Conservation (phyloP, 2,113 vertebrate genomes). For the Mesoclemmys tuberculata region DNA sequence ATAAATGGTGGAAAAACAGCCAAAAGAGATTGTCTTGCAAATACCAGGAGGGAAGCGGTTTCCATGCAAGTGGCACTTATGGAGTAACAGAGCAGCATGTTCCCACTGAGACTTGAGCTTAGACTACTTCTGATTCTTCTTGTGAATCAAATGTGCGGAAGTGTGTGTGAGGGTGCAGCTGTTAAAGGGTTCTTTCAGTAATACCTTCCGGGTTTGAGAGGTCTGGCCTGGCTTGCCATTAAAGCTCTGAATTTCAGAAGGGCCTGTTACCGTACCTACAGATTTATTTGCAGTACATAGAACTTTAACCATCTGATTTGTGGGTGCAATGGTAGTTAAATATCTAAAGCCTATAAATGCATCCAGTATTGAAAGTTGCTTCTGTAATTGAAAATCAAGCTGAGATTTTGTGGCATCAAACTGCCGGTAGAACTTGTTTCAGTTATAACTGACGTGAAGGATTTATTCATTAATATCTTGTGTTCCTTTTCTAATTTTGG, state of each 20-base stretch:
- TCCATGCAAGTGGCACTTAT: not conserved
- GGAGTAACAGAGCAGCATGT: not conserved
- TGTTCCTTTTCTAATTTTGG: not conserved
- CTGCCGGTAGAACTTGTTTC: not conserved
- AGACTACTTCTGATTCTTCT: not conserved
- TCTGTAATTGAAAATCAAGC: not conserved
- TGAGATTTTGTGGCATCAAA: not conserved
- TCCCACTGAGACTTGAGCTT: not conserved
- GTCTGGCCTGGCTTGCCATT: not conserved
- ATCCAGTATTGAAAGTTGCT: not conserved
- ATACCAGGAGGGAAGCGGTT: not conserved
- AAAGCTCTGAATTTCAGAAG: fast-evolving
- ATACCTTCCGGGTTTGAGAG: not conserved
- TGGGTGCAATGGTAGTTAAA: not conserved
- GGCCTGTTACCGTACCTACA: not conserved
- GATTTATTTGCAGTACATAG: not conserved
- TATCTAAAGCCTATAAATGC: not conserved
- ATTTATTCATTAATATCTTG: not conserved
- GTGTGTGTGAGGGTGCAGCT: not conserved
- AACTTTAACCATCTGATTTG: not conserved
- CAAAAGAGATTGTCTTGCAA: not conserved
- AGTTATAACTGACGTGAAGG: not conserved
- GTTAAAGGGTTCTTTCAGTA: not conserved
- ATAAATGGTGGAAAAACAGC: not conserved
- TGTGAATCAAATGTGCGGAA: not conserved